Evolutionary conservation across 2,888 invertebrate genomes (phyloP).

Genomic region (Calameuta idolon): DNA sequence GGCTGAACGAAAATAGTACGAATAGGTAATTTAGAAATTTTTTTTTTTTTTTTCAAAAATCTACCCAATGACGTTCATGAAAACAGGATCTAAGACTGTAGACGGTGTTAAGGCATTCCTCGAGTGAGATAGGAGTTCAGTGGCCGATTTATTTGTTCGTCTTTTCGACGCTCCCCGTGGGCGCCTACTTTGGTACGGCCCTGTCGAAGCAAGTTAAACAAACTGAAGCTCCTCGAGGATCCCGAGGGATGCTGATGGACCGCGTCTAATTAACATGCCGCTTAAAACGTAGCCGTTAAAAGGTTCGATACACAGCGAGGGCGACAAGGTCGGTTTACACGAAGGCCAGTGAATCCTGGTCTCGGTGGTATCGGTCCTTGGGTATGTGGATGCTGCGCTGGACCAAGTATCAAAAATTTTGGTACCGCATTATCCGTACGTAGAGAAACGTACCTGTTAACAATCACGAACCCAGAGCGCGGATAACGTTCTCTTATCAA

Average conservation of each 20-base stretch:
- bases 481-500: background rate
- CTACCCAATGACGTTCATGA: background rate
- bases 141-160: background rate
- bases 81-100: background rate
- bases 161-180: background rate
- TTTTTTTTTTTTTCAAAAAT: background rate
- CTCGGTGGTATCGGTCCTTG: background rate
- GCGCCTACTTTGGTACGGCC: background rate
- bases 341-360: background rate
- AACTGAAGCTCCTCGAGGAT: background rate
- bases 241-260: background rate
- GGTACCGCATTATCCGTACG: background rate
- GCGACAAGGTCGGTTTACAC: background rate
- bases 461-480: background rate
- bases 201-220: slow-evolving; percentile 3
- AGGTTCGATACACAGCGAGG: background rate
- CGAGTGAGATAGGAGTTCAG: background rate
- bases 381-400: background rate
- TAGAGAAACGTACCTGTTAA: background rate
- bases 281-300: slow-evolving; percentile 2
- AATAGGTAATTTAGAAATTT: background rate
- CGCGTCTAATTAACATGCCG: slow-evolving; percentile 4
- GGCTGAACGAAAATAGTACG: background rate
- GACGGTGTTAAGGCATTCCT: background rate
- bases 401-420: background rate